Base-by-base conservation (phyloP, 2,797 vertebrate genomes). In the Pyrocephalus nanus region DNA sequence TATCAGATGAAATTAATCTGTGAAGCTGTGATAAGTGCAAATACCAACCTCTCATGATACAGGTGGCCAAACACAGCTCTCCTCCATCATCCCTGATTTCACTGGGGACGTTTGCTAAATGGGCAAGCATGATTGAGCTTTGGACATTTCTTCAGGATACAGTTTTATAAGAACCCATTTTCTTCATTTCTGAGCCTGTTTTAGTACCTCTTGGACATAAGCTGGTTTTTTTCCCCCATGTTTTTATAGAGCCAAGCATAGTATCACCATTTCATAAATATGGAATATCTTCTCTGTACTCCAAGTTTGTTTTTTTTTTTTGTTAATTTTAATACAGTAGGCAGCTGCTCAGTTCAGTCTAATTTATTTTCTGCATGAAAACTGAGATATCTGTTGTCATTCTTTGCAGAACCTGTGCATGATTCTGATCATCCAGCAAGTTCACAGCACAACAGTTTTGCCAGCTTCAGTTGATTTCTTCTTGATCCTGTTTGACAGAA, bases 401-500 rank as follows among this genome's bases (percentile, higher is more conserved):
- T 95, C 77, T 76, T 43, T 87, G 48, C 74, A 92, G 93, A 79
- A 54, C 38, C 67, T 86, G 53, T 3, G 3, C 36, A 4, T 51
- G 86, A 74, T 93, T 92, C 80, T 79, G 88, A 86, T 87, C 26
- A 7, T 61, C 65, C 64, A 73, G 38, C 64, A 64, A 71, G 60
- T 80, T 83, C 87, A 51, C 75, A 92, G 72, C 69, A 70, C 45
- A 76, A 62, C n/a, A 53, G 25, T 90, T 95, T 81, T 88, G 64
- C 76, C 55, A 73, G 57, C 76, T 96, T 94, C 90, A 88, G 90
- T 80, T 93, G 64, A 88, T 94, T 93, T 80, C 67, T 89, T 82
- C 67, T 50, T 87, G 71, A 80, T 92, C 13, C 5, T 86, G 27
- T 87, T 90, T 93, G 93, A 85, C 91, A 79, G 77, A 73, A 90